Conservation (phyloP, 37 sponge, comb jelly and placozoan species). For the Dysidea cf. avara region DNA sequence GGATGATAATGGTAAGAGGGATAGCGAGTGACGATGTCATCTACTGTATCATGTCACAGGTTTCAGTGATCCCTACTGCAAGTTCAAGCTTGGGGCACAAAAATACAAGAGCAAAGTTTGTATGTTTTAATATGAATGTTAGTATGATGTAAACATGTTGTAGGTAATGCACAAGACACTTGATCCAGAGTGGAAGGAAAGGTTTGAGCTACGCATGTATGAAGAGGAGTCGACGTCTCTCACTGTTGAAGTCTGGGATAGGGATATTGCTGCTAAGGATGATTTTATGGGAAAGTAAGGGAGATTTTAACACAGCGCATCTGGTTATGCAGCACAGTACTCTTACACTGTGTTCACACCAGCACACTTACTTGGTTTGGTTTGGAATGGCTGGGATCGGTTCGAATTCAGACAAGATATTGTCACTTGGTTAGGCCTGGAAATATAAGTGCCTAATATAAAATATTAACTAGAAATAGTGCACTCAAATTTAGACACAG, state of each 20-base stretch:
- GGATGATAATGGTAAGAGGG: slow-evolving; percentile 92
- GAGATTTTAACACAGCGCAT: no score
- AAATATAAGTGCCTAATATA: no score
- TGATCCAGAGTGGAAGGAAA: slow-evolving; percentile 90
- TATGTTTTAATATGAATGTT: no score
- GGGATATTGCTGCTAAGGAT: slow-evolving; percentile 72
- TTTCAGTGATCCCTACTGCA: slow-evolving; percentile 92
- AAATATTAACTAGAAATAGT: no score
- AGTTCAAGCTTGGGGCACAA: slow-evolving; percentile 81
- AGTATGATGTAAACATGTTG: no score
- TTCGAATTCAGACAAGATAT: no score
- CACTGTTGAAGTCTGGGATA: slow-evolving; percentile 85
- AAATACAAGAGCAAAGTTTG: slow-evolving; percentile 88
- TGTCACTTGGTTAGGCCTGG: no score
- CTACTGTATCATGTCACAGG: slow-evolving; percentile 30
- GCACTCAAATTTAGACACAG: no score
- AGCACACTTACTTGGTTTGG: no score
- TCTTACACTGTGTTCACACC: neutral
- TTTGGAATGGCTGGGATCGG: no score
- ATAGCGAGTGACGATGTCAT: no score
- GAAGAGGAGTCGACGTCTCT: slow-evolving; percentile 62
- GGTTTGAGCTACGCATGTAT: slow-evolving; percentile 81
- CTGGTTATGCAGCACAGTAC: no score
- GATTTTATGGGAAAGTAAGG: slow-evolving; percentile 91
- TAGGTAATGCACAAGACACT: slow-evolving; percentile 61